Evolutionary conservation across 2,113 vertebrate genomes (phyloP).

Genomic region (Romanogobio albipinnatus): DNA sequence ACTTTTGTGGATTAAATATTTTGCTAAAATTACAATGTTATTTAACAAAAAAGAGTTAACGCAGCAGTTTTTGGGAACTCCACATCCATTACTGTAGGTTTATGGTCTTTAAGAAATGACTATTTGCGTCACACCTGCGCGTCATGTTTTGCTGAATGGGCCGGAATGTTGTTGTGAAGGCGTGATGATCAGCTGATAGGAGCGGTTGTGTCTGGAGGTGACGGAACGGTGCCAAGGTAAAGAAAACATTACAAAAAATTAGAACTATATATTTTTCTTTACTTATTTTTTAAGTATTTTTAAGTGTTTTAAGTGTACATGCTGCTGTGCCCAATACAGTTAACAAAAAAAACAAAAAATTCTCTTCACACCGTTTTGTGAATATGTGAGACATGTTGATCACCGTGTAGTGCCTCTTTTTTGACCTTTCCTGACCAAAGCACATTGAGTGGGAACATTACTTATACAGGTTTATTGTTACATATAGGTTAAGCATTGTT

Average conservation of each 20-base stretch:
- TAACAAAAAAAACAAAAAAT: background rate
- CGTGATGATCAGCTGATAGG: slow-evolving; percentile 48
- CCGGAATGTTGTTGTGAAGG: background rate
- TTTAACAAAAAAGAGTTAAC: too few relatives aligned
- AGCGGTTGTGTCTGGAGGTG: background rate
- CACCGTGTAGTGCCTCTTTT: background rate
- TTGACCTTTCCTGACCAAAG: background rate
- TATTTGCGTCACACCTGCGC: background rate
- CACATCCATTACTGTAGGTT: background rate
- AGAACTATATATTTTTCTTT: background rate
- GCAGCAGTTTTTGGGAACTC: too few relatives aligned
- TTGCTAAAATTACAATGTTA: too few relatives aligned
- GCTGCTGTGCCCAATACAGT: background rate
- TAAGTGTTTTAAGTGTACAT: background rate
- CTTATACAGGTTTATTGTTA: background rate
- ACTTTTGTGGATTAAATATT: too few relatives aligned
- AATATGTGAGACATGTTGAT: background rate
- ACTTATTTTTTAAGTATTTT: too few relatives aligned
- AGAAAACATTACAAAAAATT: background rate
- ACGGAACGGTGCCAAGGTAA: slow-evolving; percentile 16
- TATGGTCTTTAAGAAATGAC: background rate
- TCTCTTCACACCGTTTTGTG: background rate
- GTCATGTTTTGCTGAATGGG: slow-evolving; percentile 35
- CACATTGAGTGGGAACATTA: background rate
- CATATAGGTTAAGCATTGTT: background rate